Conservation (phyloP, 2,797 vertebrate species). For the Tolypeutes matacus region DNA sequence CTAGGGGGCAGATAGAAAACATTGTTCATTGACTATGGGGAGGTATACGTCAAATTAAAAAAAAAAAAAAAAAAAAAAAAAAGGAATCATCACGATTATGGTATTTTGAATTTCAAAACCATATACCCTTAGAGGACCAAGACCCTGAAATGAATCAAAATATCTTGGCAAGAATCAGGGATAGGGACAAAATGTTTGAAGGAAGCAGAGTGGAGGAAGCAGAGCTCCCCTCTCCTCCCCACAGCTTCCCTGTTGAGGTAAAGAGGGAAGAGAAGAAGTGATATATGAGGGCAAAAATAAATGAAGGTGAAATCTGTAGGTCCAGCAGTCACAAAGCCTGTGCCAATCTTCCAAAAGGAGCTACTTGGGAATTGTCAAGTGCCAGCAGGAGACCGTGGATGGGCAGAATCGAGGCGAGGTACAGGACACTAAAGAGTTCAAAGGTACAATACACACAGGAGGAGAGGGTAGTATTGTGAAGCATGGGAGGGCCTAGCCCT, state of each 20-base stretch:
- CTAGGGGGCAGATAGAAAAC: background rate
- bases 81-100: background rate
- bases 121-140: background rate
- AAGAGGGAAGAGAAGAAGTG: background rate
- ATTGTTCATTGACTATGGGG: background rate
- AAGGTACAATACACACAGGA: background rate
- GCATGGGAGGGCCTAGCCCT: background rate
- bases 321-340: background rate
- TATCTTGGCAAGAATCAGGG: background rate
- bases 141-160: background rate
- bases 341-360: background rate
- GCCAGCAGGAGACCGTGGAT: background rate
- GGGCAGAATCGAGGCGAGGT: background rate
- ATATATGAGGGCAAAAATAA: no score
- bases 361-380: background rate
- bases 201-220: background rate
- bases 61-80: slow-evolving; percentile 4
- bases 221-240: background rate
- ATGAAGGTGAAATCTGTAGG: background rate
- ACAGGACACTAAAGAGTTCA: background rate
- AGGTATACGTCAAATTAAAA: background rate
- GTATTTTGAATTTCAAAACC: background rate
- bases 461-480: no score
- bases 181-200: background rate
- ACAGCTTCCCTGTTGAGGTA: background rate